Base-by-base conservation (phyloP, 2,888 invertebrate genomes). In the Hipparchia semele region DNA sequence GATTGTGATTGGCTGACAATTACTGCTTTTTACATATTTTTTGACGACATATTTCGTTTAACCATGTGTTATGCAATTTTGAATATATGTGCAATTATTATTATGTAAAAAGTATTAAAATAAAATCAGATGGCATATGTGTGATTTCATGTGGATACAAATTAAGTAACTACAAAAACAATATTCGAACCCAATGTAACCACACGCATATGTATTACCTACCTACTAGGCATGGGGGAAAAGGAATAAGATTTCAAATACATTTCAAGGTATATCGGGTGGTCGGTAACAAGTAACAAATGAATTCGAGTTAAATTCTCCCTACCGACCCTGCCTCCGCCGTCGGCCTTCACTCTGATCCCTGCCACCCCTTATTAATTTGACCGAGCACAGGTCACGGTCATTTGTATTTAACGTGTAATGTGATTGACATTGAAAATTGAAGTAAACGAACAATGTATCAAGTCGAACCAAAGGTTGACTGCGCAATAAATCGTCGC, bases 341-440 rank as follows among this genome's bases (percentile, higher is more conserved):
- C 74, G 75, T 78, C 83, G 84, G 83, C 84, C 86, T 86, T 87
- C 86, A 80, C 81, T 78, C 82, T 79, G 84, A 83, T 83, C 82
- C 80, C 80, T 72, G 60, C 78, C 79, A 79, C 81, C 80, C 80
- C 79, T 76, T 80, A 79, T 80, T 80, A 82, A 79, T 82, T 79
- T 91, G 90, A 92, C 91, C 91, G 89, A 85, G 83, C 85, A 76
- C 83, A 88, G 93, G 91, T 93, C 94, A 92, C 81, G 93, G 94
- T 83, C 94, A 85, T 81, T 81, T 80, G 84, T 87, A 90, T 87
- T 89, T 90, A 84, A 78, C 68, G 68, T 60, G 7, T 73, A 51
- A 68, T 59, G 58, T 72, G 61, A 76, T 74, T 76, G 62, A 61
- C 62, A 74, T 62, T 74, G 66, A 76, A 76, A 74, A 61, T 61